phyloP scores from a whole-genome alignment of 2,797 vertebrate genomes.

The Bradypus variegatus region DNA sequence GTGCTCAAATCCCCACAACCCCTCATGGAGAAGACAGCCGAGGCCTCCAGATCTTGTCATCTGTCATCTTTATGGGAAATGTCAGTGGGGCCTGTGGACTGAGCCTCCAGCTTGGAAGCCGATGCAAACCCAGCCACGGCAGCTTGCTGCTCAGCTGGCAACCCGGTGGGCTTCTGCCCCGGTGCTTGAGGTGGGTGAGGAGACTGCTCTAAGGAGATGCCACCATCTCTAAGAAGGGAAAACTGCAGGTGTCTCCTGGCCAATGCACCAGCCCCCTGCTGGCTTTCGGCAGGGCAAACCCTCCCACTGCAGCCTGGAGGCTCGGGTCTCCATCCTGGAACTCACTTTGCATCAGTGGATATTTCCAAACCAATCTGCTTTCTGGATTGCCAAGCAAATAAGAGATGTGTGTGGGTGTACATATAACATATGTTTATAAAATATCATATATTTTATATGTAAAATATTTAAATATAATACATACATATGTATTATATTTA shows the following conservation, averaged over 20 bases:
- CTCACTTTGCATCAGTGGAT: rapidly evolving
- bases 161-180: neutral
- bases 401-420: too few species aligned
- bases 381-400: neutral
- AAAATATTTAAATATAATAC: neutral
- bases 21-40: neutral
- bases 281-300: rapidly evolving
- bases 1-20: neutral
- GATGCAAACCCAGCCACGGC: neutral
- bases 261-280: rapidly evolving
- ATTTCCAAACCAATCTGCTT: neutral
- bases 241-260: rapidly evolving
- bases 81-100: rapidly evolving
- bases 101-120: neutral
- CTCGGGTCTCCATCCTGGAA: neutral
- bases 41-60: neutral
- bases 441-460: neutral
- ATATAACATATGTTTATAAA: too few species aligned
- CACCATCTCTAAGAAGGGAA: neutral
- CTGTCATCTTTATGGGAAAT: neutral
- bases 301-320: neutral
- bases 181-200: neutral
- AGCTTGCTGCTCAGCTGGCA: neutral
- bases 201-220: neutral
- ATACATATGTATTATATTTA: neutral